phyloP scores from a whole-genome alignment of 2,797 vertebrate genomes.

The Aotus griseimembra region DNA sequence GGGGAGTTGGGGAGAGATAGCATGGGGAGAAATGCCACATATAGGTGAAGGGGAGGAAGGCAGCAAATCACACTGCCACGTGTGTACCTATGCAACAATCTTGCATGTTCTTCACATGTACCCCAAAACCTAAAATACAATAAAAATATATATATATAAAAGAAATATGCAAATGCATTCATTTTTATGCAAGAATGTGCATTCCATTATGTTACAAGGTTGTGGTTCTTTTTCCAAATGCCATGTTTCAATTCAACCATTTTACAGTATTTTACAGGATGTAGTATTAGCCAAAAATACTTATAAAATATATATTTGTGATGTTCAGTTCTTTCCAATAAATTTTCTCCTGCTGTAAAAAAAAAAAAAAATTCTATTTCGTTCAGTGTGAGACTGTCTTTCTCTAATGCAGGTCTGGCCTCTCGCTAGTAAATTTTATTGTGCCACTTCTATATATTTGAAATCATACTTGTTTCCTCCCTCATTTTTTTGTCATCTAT shows the following conservation, averaged over 20 bases:
- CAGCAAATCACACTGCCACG: no score
- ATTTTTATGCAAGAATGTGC: slow-evolving; percentile 42
- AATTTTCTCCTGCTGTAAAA: not conserved
- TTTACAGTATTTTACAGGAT: slow-evolving; percentile 17
- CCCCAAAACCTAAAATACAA: no score
- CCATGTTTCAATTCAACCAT: slow-evolving; percentile 53
- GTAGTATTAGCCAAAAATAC: not conserved
- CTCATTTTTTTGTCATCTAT: not conserved
- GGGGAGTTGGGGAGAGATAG: no score
- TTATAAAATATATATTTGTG: not conserved
- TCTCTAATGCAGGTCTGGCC: not conserved
- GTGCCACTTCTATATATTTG: not conserved
- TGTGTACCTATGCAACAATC: no score
- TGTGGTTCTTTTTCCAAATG: slow-evolving; percentile 47
- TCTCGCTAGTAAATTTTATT: not conserved
- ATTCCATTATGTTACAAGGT: not conserved
- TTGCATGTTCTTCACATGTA: no score
- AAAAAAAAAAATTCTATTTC: no score
- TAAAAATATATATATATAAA: no score
- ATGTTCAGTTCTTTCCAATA: not conserved
- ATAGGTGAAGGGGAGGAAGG: no score
- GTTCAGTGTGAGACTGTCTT: not conserved
- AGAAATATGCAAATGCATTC: slow-evolving; percentile 36
- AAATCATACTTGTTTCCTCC: not conserved
- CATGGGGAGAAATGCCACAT: no score